Evolutionary conservation across 30 jellyfish, hydroid and myxozoan genomes (phyloP), one percentile per base, ranked within the genome.

Genomic region (Chrysaora quinquecirrha): DNA sequence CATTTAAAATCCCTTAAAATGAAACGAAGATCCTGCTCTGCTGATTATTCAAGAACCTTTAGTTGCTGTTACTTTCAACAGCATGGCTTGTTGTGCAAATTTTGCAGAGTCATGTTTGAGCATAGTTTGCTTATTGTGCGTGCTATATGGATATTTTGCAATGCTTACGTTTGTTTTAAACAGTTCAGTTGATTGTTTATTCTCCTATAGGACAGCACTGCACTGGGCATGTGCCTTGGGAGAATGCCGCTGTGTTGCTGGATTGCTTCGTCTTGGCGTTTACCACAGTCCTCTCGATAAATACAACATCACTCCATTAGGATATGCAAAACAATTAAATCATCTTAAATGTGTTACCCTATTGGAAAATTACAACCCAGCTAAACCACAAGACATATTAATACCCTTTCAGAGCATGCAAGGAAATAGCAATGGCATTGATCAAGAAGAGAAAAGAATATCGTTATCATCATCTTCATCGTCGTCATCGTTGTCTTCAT

Each of bases 161-260:
- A n/a, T n/a, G n/a, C n/a, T n/a, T n/a, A n/a, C n/a, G n/a, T n/a
- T n/a, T n/a, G n/a, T n/a, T n/a, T n/a, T n/a, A n/a, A n/a, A n/a
- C n/a, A n/a, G n/a, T n/a, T n/a, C n/a, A n/a, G n/a, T n/a, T n/a
- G n/a, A n/a, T n/a, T n/a, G n/a, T n/a, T n/a, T n/a, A n/a, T n/a
- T n/a, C n/a, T n/a, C n/a, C n/a, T n/a, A n/a, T 46, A 85, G 95
- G 52, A 85, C 95, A 3, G 85, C 95, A 22, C 77, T 85, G 34
- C 95, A 85, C 47, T 85, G 95, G 95, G 95, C 95, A 31, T 73
- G 95, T 60, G 95, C 89, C 2, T 68, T 75, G 34, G 87, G 87
- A 1, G 78, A 69, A 29, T 54, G 66, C 32, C 89, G 89, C 48
- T 73, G 85, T 70, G 95, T 85, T n/a, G 95, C 95, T 30, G 95